Conservation (phyloP, 2,113 vertebrate genomes). For the Malurus cyaneus region DNA sequence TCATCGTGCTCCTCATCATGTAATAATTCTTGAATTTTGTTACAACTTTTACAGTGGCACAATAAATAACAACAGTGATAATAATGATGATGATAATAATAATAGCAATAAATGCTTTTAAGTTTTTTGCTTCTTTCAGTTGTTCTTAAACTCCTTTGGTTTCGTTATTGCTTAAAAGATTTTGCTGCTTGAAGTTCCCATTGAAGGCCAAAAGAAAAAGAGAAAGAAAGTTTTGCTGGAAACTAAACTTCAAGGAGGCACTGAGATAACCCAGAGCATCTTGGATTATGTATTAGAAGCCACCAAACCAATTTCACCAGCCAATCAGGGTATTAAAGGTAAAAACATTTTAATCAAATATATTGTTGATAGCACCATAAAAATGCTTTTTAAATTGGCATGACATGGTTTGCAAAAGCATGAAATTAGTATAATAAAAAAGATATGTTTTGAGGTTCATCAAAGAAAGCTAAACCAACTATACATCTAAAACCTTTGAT, state of each 20-base stretch:
- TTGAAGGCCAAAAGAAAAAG: constrained; percentile 97
- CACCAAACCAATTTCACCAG: constrained; percentile 89
- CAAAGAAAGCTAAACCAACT: background rate
- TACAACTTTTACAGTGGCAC: background rate
- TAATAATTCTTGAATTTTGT: background rate
- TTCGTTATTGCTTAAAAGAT: constrained; percentile 78
- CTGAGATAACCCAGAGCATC: constrained; percentile 88
- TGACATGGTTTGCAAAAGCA: background rate
- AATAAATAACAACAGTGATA: background rate
- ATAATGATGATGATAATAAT: background rate
- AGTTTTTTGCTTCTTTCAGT: background rate
- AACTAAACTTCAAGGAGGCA: constrained; percentile 85
- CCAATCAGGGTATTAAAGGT: constrained; percentile 95
- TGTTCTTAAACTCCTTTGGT: background rate
- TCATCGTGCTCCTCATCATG: background rate
- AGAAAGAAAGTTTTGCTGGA: constrained; percentile 91
- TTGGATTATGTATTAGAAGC: constrained; percentile 93
- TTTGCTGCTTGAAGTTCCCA: constrained; percentile 92
- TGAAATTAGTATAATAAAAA: background rate
- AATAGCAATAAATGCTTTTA: background rate
- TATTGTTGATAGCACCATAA: background rate
- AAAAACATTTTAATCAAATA: constrained; percentile 21
- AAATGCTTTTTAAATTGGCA: background rate
- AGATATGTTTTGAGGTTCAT: background rate
- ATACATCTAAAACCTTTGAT: background rate